Evolutionary conservation across 2,888 invertebrate genomes (phyloP).

Genomic region (Macrostomum cliftonense): DNA sequence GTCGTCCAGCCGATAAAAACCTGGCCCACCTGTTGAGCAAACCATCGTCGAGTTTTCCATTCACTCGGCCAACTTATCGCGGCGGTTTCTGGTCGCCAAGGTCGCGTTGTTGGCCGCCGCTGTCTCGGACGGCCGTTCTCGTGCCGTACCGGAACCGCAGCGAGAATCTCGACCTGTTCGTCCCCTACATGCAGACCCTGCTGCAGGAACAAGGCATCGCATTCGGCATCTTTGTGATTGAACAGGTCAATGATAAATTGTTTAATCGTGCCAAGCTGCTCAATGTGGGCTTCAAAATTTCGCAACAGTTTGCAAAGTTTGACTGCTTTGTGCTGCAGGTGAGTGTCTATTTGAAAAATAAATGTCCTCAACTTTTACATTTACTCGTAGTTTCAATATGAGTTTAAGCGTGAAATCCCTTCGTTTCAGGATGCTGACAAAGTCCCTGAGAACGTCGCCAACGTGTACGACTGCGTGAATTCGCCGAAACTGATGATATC

Average conservation of each 20-base stretch:
- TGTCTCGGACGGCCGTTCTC: background rate
- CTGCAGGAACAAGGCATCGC: background rate
- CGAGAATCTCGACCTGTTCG: background rate
- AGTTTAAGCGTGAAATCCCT: too few relatives aligned
- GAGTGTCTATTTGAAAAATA: too few relatives aligned
- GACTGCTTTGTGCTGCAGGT: background rate
- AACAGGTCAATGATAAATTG: background rate
- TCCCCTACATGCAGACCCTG: background rate
- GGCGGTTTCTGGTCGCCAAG: background rate
- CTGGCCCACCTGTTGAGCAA: too few relatives aligned
- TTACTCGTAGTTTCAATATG: too few relatives aligned
- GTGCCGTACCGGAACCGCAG: slow-evolving; percentile 1
- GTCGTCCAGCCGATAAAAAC: too few relatives aligned
- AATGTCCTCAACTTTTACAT: too few relatives aligned
- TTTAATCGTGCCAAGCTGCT: slow-evolving; percentile 1
- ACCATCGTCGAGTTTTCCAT: too few relatives aligned
- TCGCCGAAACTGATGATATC: background rate
- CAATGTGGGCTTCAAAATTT: background rate
- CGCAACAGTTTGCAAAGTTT: background rate
- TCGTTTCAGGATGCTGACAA: background rate
- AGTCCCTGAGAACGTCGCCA: background rate
- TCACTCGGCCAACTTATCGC: too few relatives aligned
- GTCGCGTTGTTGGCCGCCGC: background rate
- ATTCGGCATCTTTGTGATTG: background rate
- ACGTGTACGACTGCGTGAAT: background rate